phyloP scores from a whole-genome alignment of 23 tunicate genomes.

The Styela plicata region DNA sequence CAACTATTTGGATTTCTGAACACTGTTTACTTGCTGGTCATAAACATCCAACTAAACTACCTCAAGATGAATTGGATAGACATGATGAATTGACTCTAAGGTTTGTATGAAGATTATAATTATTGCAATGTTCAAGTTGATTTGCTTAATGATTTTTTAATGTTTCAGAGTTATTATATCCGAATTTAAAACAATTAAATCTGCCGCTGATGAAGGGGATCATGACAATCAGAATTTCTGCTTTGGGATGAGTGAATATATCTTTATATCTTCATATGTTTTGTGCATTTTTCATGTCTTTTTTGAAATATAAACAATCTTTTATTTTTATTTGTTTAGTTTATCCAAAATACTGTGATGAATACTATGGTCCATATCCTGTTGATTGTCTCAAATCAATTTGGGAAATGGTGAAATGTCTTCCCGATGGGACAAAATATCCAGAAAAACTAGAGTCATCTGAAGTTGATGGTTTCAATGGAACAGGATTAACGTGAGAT shows the following conservation, averaged over 20 bases:
- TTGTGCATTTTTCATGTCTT: no score
- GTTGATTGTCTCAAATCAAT: neutral
- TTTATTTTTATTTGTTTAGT: neutral
- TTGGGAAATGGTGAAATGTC: neutral
- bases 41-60: slow-evolving; percentile 6
- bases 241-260: slow-evolving; percentile 26
- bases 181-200: neutral
- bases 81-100: neutral
- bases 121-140: neutral
- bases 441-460: neutral
- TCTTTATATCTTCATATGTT: neutral
- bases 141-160: neutral
- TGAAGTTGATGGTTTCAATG: neutral
- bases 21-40: slow-evolving; percentile 18
- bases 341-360: neutral
- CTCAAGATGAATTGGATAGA: neutral
- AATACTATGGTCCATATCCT: slow-evolving; percentile 11
- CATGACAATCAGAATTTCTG: slow-evolving; percentile 3
- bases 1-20: slow-evolving; percentile 26
- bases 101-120: neutral
- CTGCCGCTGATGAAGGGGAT: neutral
- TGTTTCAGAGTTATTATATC: slow-evolving; percentile 12
- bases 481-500: neutral
- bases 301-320: no score
- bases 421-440: neutral